Conservation (phyloP, 2,113 vertebrate genomes). For the Panurus biarmicus region DNA sequence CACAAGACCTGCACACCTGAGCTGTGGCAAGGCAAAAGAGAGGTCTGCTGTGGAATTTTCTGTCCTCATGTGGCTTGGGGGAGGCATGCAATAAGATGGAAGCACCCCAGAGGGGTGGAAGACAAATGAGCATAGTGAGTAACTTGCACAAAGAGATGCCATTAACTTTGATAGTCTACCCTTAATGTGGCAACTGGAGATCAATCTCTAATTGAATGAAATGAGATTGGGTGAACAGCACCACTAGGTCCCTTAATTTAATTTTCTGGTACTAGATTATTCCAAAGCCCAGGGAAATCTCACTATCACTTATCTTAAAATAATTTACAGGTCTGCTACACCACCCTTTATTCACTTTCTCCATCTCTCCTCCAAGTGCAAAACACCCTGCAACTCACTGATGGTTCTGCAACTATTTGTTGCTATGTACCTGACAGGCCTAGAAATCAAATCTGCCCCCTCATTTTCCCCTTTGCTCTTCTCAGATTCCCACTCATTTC, state of each 20-base stretch:
- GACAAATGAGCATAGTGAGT: background rate
- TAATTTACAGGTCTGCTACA: background rate
- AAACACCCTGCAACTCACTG: background rate
- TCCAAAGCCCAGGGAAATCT: background rate
- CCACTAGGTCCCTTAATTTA: background rate
- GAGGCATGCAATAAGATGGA: background rate
- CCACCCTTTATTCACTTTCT: background rate
- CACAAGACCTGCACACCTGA: background rate
- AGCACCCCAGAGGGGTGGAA: background rate
- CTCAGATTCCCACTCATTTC: background rate
- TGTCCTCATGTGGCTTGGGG: background rate
- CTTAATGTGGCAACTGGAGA: background rate
- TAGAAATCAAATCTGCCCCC: background rate
- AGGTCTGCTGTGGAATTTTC: background rate
- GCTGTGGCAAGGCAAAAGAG: background rate
- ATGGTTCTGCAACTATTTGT: background rate
- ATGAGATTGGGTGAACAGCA: background rate
- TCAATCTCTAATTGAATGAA: background rate
- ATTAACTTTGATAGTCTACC: background rate
- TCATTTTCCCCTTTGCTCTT: background rate
- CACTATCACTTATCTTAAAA: background rate
- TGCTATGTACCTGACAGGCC: background rate
- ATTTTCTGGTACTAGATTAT: background rate
- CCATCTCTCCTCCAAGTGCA: background rate
- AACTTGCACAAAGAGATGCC: background rate